Percentiles rank a stretch among this genome's conserved stretches.
Evolutionary conservation across 2,797 vertebrate genomes (phyloP).

Genomic region (Odontamblyopus lacepedii): DNA sequence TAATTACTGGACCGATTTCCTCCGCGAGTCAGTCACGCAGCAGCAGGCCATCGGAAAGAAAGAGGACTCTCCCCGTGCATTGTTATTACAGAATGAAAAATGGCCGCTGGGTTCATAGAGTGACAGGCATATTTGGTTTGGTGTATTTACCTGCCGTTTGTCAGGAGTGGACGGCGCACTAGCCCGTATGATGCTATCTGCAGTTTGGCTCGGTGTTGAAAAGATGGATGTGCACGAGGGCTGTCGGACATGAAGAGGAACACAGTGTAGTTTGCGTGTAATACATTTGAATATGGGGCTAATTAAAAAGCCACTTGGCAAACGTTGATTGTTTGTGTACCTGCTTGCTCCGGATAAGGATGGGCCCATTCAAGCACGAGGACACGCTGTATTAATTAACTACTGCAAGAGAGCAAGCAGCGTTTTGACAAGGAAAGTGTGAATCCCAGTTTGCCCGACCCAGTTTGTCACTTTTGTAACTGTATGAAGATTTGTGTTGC

Average conservation of each 20-base stretch:
- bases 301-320: conserved; percentile 74
- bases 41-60: conserved; percentile 48
- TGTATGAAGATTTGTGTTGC: neutral
- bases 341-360: conserved; percentile 69
- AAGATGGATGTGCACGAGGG: conserved; percentile 54
- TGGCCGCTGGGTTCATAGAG: conserved; percentile 50
- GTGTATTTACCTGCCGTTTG: conserved; percentile 73
- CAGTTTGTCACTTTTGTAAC: conserved; percentile 27
- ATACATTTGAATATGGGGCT: conserved; percentile 63
- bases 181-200: conserved; percentile 53
- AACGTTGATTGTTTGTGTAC: conserved; percentile 72
- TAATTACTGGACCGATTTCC: conserved; percentile 72
- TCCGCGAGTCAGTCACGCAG: conserved; percentile 66
- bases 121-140: conserved; percentile 53
- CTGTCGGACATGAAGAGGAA: conserved; percentile 61
- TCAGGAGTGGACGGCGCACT: conserved; percentile 54
- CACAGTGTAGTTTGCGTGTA: conserved; percentile 62
- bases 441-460: conserved; percentile 24
- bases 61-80: conserved; percentile 52
- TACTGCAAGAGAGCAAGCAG: conserved; percentile 50
- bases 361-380: conserved; percentile 54
- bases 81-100: conserved; percentile 74
- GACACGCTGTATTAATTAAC: conserved; percentile 67
- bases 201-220: conserved; percentile 43
- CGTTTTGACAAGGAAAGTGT: conserved; percentile 47